Base-by-base conservation (phyloP, 1,140 invertebrate species). In the Hyposmocoma kahamanoa region DNA sequence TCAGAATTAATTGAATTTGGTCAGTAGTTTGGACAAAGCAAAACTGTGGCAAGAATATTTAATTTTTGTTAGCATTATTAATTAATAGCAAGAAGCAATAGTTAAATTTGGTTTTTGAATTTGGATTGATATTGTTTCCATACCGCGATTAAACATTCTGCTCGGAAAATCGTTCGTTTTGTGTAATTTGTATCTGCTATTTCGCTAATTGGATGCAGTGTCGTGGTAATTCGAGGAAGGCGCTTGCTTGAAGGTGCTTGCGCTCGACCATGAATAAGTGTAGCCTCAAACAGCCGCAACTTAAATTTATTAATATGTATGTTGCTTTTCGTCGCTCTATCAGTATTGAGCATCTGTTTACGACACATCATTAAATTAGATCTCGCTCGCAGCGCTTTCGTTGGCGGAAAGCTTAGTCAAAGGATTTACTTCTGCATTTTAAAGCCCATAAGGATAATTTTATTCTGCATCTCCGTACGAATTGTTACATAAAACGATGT, bases 1-100 rank as follows among this genome's bases (percentile, higher is more conserved):
- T 57, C 56, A 64, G 52, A 64, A 47, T 47, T 54, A 67, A 51
- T 57, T 53, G 19, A 45, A 52, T 58, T 56, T 54, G 52, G 56
- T 57, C 50, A 24, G 41, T n/a, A 56, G 41, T 55, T 62, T 47
- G 47, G 53, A 56, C 43, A 45, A 44, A 50, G 45, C 53, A 47
- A 50, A 11, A 26, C 24, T 26, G 24, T 11, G 24, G 24, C n/a
- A n/a, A 11, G 24, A 26, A 26, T 26, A 26, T 26, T 26, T 26
- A 26, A 26, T 26, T 26, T 26, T 26, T 11, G 11, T 26, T 26
- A 26, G 24, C 5, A 6, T 26, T 26, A 26, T 5, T 26, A 26
- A 26, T 26, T 26, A n/a, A n/a, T n/a, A n/a, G n/a, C n/a, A n/a
- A n/a, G n/a, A n/a, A n/a, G n/a, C n/a, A n/a, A n/a, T n/a, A n/a